Evolutionary conservation across 2,888 invertebrate genomes (phyloP), one percentile per base, ranked within the genome.

Genomic region (Leucania comma): DNA sequence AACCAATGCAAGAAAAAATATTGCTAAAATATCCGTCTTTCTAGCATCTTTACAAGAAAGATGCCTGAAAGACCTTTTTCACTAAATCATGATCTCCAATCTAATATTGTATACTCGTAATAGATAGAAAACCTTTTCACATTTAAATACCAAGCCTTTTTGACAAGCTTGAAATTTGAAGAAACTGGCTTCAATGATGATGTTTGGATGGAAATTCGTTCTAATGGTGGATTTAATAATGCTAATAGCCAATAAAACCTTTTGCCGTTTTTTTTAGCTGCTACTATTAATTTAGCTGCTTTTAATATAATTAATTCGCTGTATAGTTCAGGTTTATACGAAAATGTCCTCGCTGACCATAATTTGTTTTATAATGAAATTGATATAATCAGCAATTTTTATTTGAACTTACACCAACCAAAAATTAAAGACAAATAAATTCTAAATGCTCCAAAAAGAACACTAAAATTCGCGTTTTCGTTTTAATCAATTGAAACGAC

Each of bases 401-500:
- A 46, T 73, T 3, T 24, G 51, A 38, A 20, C 12, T 22, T 53
- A 29, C 29, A 29, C 29, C 29, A 80, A 59, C 26, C n/a, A 48
- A 66, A 51, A n/a, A 29, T 32, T 14, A 56, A 53, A 29, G 14
- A 14, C 14, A 35, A 24, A 0, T 42, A 10, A 8, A 60, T 29
- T 60, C 22, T 57, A 57, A 67, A 67, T 66, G 12, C 35, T 17
- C 14, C 14, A 42, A 67, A 61, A 54, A 22, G 26, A 46, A 42
- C 12, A 50, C n/a, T n/a, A 50, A 38, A 74, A 62, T 22, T 51
- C 5, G 10, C 32, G 46, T 61, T 66, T 72, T 57, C 65, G 29
- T 56, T 80, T 56, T 57, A 64, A 77, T 77, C 63, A 68, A 77
- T 68, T 68, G 46, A 54, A 46, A 12, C 64, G 48, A 74, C 57